phyloP scores from a whole-genome alignment of 1,140 invertebrate species.

The Drosophila nasuta region DNA sequence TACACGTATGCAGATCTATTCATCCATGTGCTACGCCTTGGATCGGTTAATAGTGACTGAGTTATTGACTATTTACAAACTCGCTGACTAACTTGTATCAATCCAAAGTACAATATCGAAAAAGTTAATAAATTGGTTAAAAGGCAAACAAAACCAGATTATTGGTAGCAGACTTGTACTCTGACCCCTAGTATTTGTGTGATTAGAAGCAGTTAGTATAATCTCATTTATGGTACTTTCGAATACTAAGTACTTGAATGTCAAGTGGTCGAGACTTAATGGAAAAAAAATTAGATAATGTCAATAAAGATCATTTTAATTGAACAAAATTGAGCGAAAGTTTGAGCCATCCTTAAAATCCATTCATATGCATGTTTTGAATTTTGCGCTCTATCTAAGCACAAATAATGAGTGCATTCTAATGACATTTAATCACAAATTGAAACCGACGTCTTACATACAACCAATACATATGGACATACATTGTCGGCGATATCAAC shows the following conservation, averaged over 20 bases:
- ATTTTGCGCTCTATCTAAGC: slow-evolving; percentile 5
- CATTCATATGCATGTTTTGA: not conserved
- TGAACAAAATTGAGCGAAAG: not conserved
- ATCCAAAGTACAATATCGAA: slow-evolving; percentile 24
- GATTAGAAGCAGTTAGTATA: slow-evolving; percentile 22
- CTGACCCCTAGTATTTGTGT: slow-evolving; percentile 10
- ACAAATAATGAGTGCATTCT: slow-evolving; percentile 1
- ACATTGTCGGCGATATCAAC: slow-evolving; percentile 24
- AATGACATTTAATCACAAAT: slow-evolving; percentile 11
- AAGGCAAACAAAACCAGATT: not conserved
- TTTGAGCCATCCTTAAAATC: not conserved
- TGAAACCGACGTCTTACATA: not conserved
- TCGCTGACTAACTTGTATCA: not conserved
- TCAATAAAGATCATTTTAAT: not conserved
- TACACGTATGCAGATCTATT: not conserved
- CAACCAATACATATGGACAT: not conserved
- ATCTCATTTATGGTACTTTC: slow-evolving; percentile 3
- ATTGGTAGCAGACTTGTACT: slow-evolving; percentile 8
- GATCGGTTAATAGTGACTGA: not conserved
- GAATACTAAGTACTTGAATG: not conserved
- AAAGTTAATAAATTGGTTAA: slow-evolving; percentile 15
- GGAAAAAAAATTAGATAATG: not conserved
- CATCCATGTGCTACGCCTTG: not conserved
- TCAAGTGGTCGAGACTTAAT: not conserved
- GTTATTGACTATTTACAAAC: not conserved